Evolutionary conservation across 2,888 invertebrate species (phyloP).

Genomic region (Luffia ferchaultella): DNA sequence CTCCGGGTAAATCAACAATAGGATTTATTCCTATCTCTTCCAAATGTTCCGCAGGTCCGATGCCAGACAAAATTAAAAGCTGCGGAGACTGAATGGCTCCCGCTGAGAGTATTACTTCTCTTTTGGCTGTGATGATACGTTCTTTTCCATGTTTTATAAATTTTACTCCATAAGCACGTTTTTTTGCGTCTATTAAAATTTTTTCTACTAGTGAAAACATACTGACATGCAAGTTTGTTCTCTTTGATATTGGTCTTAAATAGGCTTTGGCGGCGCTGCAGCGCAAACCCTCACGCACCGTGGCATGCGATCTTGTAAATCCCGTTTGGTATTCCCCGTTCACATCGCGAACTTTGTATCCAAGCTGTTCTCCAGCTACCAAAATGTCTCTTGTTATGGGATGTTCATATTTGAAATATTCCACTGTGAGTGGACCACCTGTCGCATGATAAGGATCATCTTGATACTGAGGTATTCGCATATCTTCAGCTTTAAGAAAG

Average conservation of each 20-base stretch:
- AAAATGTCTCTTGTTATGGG: slow-evolving; percentile 75
- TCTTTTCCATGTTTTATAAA: slow-evolving; percentile 67
- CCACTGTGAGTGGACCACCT: slow-evolving; percentile 78
- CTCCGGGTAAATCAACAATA: slow-evolving; percentile 71
- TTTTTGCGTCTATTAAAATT: slow-evolving; percentile 69
- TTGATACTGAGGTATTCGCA: slow-evolving; percentile 68
- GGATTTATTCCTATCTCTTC: slow-evolving; percentile 67
- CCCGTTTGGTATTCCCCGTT: slow-evolving; percentile 85
- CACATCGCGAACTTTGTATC: slow-evolving; percentile 74
- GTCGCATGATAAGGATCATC: slow-evolving; percentile 72
- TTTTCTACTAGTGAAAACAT: slow-evolving; percentile 73
- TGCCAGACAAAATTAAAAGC: slow-evolving; percentile 85
- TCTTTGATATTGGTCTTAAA: slow-evolving; percentile 70
- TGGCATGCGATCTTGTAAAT: slow-evolving; percentile 79
- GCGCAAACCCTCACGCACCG: slow-evolving; percentile 78
- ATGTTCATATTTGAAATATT: slow-evolving; percentile 74
- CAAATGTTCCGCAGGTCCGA: slow-evolving; percentile 74
- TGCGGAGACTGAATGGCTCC: slow-evolving; percentile 88
- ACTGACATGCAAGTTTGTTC: slow-evolving; percentile 78
- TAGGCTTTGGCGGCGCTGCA: slow-evolving; percentile 88
- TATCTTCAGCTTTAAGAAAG: slow-evolving; percentile 83
- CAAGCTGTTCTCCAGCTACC: slow-evolving; percentile 73
- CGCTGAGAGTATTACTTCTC: slow-evolving; percentile 86
- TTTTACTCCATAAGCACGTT: slow-evolving; percentile 71
- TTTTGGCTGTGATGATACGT: slow-evolving; percentile 67